These are phyloP conservation scores for Ethmia dodecea DNA, from an alignment of 2,888 invertebrate species.

Conservation along the genomic window DNA sequence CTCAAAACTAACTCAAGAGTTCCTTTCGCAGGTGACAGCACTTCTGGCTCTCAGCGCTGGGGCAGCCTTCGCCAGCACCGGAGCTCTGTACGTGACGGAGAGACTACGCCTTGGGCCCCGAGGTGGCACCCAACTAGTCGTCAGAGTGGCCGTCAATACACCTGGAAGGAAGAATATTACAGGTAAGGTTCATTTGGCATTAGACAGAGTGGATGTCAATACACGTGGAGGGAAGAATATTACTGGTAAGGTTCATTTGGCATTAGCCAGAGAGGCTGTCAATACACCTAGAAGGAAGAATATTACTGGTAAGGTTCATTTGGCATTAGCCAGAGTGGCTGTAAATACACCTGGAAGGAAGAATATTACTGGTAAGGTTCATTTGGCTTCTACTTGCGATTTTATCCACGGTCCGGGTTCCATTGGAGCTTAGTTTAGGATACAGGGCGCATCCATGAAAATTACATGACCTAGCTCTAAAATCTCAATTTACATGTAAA, in stretches of 20 bases:
- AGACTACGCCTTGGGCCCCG: slow-evolving; percentile 80
- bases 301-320: slow-evolving; percentile 80
- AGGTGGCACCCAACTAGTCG: slow-evolving; percentile 81
- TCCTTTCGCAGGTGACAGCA: slow-evolving; percentile 79
- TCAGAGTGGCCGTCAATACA: slow-evolving; percentile 79
- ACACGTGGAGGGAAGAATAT: slow-evolving; percentile 81
- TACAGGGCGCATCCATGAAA: no score
- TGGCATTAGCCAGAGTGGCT: no score
- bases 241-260: slow-evolving; percentile 79
- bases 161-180: slow-evolving; percentile 82
- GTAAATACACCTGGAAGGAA: no score
- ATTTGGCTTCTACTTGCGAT: no score
- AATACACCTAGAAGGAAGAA: slow-evolving; percentile 81
- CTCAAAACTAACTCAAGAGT: no score
- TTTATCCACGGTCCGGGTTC: no score
- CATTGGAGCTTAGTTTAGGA: no score
- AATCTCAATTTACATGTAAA: no score
- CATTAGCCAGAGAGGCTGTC: slow-evolving; percentile 79
- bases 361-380: no score
- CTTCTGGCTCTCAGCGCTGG: slow-evolving; percentile 80
- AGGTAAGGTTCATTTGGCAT: no score
- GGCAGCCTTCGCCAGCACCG: slow-evolving; percentile 81
- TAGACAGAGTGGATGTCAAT: slow-evolving; percentile 79
- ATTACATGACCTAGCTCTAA: no score
- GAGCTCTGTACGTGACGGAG: slow-evolving; percentile 81